phyloP scores from a whole-genome alignment of 1,140 invertebrate genomes.

The Kradibia gibbosae region DNA sequence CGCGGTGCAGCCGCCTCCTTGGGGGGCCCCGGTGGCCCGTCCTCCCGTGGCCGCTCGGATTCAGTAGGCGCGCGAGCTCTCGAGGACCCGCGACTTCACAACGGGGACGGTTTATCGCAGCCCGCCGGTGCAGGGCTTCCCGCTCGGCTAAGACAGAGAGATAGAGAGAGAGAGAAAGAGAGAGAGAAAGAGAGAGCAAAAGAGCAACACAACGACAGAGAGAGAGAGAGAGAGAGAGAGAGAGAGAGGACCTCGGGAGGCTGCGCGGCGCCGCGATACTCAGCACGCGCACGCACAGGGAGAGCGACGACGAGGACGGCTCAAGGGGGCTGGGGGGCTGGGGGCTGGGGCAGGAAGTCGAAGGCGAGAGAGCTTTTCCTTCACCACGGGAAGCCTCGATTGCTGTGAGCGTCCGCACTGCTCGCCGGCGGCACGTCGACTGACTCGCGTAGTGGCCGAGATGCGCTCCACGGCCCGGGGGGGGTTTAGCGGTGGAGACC shows the following conservation, averaged over 20 bases:
- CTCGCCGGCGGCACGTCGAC: slow-evolving; percentile 70
- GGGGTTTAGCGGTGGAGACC: slow-evolving; percentile 51
- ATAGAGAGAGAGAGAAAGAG: not conserved
- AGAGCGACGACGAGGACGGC: not conserved
- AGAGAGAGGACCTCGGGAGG: not conserved
- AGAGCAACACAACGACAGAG: no score
- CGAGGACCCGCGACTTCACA: not conserved
- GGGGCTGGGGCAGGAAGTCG: no score
- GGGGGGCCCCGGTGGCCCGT: not conserved
- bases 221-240: no score
- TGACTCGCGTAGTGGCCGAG: slow-evolving; percentile 69
- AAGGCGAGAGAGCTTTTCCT: not conserved
- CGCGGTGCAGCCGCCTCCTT: slow-evolving; percentile 4
- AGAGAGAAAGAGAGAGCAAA: not conserved
- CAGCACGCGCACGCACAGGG: not conserved
- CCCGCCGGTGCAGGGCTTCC: not conserved
- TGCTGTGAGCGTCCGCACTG: slow-evolving; percentile 58
- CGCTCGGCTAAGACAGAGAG: not conserved
- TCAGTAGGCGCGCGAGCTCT: not conserved
- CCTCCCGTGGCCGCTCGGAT: not conserved
- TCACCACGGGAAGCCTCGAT: slow-evolving; percentile 38
- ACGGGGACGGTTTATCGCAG: no score
- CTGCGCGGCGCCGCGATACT: not conserved
- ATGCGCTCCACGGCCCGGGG: slow-evolving; percentile 32
- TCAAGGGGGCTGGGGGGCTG: no score